Percentiles rank a stretch among this genome's conserved stretches.
phyloP scores from a whole-genome alignment of 2,888 invertebrate genomes.

The Nephrocerus scutellatus region DNA sequence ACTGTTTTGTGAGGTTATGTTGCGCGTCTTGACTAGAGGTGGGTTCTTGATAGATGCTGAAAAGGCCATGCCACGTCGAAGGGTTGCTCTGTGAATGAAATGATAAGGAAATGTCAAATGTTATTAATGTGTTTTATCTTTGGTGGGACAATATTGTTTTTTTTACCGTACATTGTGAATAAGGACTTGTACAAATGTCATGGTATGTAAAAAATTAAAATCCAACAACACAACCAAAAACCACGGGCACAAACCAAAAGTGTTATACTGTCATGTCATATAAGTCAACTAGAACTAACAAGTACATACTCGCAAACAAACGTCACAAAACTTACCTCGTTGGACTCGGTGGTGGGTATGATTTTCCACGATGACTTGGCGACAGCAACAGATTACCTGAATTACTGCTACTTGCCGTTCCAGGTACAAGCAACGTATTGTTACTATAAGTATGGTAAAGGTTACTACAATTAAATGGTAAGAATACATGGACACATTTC shows the following conservation, averaged over 20 bases:
- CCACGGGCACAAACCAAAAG: too few relatives aligned
- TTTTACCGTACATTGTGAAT: too few relatives aligned
- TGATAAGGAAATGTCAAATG: not conserved
- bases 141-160: too few relatives aligned
- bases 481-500: conserved; percentile 22
- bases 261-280: too few relatives aligned
- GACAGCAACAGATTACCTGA: conserved; percentile 49
- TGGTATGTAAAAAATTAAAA: too few relatives aligned
- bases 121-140: too few relatives aligned
- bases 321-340: conserved; percentile 43
- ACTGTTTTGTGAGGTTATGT: conserved; percentile 56
- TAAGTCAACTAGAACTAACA: too few relatives aligned
- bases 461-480: conserved; percentile 35
- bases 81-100: conserved; percentile 50
- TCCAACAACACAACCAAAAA: too few relatives aligned
- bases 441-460: conserved; percentile 49
- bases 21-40: conserved; percentile 72
- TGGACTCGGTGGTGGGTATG: conserved; percentile 77
- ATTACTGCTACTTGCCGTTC: conserved; percentile 45
- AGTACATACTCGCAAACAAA: not conserved
- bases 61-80: conserved; percentile 62
- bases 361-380: conserved; percentile 64
- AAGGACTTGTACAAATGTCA: too few relatives aligned
- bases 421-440: conserved; percentile 54
- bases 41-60: conserved; percentile 71